phyloP scores from a whole-genome alignment of 2,113 vertebrate species.

The Calidris pygmaea region DNA sequence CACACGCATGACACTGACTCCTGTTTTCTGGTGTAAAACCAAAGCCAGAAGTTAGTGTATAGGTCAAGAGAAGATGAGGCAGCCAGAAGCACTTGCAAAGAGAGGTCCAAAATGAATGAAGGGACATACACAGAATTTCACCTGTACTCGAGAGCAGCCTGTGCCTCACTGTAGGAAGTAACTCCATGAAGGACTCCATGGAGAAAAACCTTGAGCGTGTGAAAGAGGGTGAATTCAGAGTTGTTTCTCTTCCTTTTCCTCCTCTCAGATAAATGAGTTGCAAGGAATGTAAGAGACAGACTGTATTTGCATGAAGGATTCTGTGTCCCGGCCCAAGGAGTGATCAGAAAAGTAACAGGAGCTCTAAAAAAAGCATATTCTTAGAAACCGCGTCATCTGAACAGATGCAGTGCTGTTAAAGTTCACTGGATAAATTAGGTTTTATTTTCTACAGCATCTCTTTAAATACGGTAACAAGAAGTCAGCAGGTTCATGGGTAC shows the following conservation, averaged over 20 bases:
- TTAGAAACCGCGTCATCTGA: conserved; percentile 43
- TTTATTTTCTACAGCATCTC: conserved; percentile 48
- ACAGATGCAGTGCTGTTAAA: conserved; percentile 42
- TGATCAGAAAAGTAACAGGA: conserved; percentile 11
- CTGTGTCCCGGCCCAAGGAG: not conserved
- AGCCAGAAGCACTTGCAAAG: not conserved
- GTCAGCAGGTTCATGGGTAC: conserved; percentile 47
- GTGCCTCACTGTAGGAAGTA: not conserved
- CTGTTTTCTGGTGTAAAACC: not conserved
- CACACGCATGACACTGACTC: not conserved
- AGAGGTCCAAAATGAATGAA: not conserved
- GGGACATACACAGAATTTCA: not conserved
- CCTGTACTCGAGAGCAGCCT: not conserved
- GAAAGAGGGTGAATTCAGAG: not conserved
- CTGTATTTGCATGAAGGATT: not conserved
- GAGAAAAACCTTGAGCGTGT: not conserved
- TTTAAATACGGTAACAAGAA: conserved; percentile 57
- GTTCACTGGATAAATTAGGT: conserved; percentile 11
- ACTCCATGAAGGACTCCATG: not conserved
- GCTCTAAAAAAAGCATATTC: conserved; percentile 16
- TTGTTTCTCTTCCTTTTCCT: not conserved
- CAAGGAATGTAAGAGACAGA: not conserved
- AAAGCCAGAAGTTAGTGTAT: not conserved
- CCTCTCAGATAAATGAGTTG: not conserved
- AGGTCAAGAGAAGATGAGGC: not conserved